Conservation (phyloP, 2,113 vertebrate species). For the Corydoras sp. region DNA sequence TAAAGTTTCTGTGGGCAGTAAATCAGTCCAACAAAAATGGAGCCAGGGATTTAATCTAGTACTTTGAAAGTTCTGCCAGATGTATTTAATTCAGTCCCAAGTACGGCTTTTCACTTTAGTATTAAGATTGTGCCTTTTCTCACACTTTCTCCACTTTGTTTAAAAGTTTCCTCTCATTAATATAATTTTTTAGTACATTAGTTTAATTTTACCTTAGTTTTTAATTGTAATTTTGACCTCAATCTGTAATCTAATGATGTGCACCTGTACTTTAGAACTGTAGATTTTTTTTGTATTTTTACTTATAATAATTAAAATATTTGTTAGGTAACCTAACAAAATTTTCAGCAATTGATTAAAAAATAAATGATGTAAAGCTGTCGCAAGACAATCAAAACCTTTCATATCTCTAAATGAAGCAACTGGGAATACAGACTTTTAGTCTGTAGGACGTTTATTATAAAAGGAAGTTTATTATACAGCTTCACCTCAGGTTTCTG, state of each 20-base stretch:
- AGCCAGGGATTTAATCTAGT: not conserved
- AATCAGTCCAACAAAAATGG: constrained; percentile 5
- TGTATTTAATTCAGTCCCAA: constrained; percentile 19
- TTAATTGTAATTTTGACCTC: constrained; percentile 24
- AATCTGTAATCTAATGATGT: not conserved
- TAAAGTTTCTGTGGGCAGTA: not conserved
- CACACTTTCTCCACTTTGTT: constrained; percentile 10
- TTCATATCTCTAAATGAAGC: too few species aligned
- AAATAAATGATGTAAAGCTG: too few species aligned
- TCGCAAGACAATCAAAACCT: too few species aligned
- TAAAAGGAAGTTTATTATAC: constrained; percentile 10
- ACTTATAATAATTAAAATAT: too few species aligned
- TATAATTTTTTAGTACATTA: not conserved
- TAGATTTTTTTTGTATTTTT: too few species aligned
- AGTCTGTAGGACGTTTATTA: constrained; percentile 1
- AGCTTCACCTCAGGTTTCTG: constrained; percentile 6
- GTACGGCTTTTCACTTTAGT: not conserved
- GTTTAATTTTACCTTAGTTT: constrained; percentile 15
- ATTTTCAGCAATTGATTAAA: too few species aligned
- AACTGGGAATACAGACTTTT: not conserved
- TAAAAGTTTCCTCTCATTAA: constrained; percentile 34
- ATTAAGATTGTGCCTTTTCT: constrained; percentile 15
- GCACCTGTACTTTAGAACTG: too few species aligned
- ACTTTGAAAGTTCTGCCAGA: constrained; percentile 29
- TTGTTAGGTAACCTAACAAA: too few species aligned